A percentile compares a stretch with the other conserved stretches of the same genome.
Conservation (phyloP, 2,113 vertebrate species). For the Nannospalax galili region DNA sequence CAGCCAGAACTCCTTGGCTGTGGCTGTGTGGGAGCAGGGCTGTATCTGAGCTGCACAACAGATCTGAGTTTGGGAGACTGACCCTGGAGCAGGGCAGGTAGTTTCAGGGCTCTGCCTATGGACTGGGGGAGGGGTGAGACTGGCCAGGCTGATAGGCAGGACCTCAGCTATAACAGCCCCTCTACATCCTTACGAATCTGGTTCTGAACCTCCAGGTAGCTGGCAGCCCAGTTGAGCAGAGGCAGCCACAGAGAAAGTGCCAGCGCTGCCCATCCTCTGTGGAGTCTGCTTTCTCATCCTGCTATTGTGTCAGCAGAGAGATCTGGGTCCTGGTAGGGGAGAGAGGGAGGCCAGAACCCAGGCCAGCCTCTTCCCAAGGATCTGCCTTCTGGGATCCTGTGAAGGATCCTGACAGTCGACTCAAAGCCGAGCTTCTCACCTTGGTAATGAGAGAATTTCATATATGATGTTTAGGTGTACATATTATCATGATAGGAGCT, state of each 20-base stretch:
- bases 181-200: not conserved
- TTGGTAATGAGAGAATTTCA: not conserved
- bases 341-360: not conserved
- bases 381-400: not conserved
- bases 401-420: not conserved
- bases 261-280: not conserved
- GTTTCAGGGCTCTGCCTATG: not conserved
- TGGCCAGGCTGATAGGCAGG: not conserved
- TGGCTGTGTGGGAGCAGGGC: not conserved
- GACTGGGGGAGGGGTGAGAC: not conserved
- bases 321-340: not conserved
- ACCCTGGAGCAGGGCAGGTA: not conserved
- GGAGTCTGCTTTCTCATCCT: not conserved
- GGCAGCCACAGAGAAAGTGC: not conserved
- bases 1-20: not conserved
- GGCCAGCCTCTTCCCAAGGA: not conserved
- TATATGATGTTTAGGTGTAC: not conserved
- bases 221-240: not conserved
- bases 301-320: not conserved
- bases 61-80: not conserved
- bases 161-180: not conserved
- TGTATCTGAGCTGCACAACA: not conserved
- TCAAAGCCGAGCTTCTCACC: not conserved
- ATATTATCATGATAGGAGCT: too few species aligned
- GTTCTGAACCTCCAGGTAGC: not conserved